Evolutionary conservation across 2,797 vertebrate species (phyloP).

Genomic region (Oreonectes daqikongensis): DNA sequence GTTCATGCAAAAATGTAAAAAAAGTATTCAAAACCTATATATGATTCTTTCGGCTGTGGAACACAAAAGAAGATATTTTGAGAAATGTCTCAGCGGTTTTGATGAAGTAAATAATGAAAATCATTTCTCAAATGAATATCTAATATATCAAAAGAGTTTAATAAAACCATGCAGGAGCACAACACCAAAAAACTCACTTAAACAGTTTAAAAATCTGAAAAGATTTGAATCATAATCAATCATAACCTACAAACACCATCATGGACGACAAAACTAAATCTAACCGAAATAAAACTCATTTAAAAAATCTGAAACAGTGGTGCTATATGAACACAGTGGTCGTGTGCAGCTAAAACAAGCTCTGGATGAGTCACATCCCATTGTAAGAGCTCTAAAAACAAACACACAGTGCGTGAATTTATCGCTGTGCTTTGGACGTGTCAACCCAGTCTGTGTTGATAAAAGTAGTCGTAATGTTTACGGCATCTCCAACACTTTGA

Average conservation of each 20-base stretch:
- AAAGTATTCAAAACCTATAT: too few species aligned
- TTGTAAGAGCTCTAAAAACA: slow-evolving; percentile 16
- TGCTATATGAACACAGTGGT: not conserved
- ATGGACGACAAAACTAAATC: not conserved
- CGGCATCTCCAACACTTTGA: slow-evolving; percentile 73
- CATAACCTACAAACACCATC: too few species aligned
- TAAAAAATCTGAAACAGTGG: slow-evolving; percentile 16
- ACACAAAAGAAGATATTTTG: too few species aligned
- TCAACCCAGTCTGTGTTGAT: slow-evolving; percentile 78
- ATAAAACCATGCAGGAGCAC: too few species aligned
- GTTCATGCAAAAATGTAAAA: not conserved
- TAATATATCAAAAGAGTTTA: too few species aligned
- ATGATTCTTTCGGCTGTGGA: too few species aligned
- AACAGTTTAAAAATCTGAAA: too few species aligned
- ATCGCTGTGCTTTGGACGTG: slow-evolving; percentile 75
- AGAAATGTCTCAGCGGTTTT: too few species aligned
- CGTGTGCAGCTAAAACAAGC: not conserved
- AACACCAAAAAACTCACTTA: too few species aligned
- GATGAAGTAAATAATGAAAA: too few species aligned
- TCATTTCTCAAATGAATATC: too few species aligned
- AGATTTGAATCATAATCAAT: too few species aligned
- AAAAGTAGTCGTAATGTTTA: slow-evolving; percentile 83
- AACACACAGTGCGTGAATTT: slow-evolving; percentile 59
- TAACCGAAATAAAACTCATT: slow-evolving; percentile 1
- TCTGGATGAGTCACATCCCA: not conserved